Base-by-base conservation (phyloP, 2,888 invertebrate genomes). In the Synanthedon tipuliformis region DNA sequence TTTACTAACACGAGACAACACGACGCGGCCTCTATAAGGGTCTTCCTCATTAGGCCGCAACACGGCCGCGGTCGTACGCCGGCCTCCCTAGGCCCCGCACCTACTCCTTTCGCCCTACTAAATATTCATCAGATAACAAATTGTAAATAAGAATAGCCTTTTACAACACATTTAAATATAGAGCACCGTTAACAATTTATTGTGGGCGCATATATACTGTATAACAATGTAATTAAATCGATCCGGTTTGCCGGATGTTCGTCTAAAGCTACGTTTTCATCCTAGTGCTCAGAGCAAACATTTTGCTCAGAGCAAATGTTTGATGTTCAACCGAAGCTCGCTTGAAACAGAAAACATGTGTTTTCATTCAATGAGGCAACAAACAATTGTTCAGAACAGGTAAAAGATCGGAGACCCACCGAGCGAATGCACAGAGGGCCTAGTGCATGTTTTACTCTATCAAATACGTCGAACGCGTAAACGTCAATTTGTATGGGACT, bases 111-210 rank as follows among this genome's bases (percentile, higher is more conserved):
- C 61, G 59, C 64, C 64, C 58, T 63, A 61, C 63, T 81, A 75
- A 83, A 80, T 85, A 84, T 84, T 83, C 78, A 84, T 75, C 70
- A 71, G 65, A 64, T 59, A 67, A 71, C 72, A 75, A 75, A 78
- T 76, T 72, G 71, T 75, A 78, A 77, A 72, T 63, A 64, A 66
- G 70, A 72, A 72, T 70, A 45, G 69, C 71, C 63, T 23, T 74
- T 73, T 72, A 77, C 69, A 63, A 66, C 63, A 68, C 63, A 74
- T 73, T 73, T 70, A 68, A 72, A 75, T 68, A 71, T 71, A 61
- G 63, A 68, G 15, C 45, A 45, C 45, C 45, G 45, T 45, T 45
- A 45, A 45, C 15, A 45, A 45, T 45, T 71, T 74, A 75, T 75
- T 65, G 61, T 63, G 61, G 64, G 66, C 64, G 67, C 67, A 61